A percentile compares a stretch with the other conserved stretches of the same genome.
These are phyloP conservation scores for Brachypterus glaber DNA, from an alignment of 2,888 invertebrate genomes.

Conservation along the genomic window DNA sequence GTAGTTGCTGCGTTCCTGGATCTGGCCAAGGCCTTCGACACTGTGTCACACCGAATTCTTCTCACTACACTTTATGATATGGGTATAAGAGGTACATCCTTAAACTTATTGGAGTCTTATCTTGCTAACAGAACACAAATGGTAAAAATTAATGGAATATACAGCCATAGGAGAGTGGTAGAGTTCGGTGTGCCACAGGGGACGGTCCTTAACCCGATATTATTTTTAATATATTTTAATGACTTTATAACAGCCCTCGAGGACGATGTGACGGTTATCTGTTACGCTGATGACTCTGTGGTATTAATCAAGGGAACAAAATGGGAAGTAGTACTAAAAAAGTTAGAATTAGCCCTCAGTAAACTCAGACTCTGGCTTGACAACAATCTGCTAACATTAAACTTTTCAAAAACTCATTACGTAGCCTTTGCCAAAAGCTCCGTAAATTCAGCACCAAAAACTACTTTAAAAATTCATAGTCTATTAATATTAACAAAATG, in stretches of 20 bases:
- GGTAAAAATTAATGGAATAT: neutral
- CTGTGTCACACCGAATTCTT: neutral
- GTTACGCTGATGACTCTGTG: neutral
- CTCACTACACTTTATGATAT: neutral
- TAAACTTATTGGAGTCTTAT: neutral
- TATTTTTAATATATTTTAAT: too few species aligned
- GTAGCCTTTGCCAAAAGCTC: neutral
- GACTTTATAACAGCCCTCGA: neutral
- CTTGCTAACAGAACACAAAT: too few species aligned
- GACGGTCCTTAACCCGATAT: too few species aligned
- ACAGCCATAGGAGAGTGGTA: neutral
- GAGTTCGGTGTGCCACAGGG: neutral
- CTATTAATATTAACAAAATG: too few species aligned
- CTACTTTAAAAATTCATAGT: constrained; percentile 3
- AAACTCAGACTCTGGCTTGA: neutral
- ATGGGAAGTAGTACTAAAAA: neutral
- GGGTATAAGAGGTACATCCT: neutral
- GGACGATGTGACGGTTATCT: neutral
- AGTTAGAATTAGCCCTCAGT: neutral
- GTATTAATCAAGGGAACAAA: too few species aligned
- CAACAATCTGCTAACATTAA: neutral
- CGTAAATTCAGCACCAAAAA: neutral
- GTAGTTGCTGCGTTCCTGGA: neutral
- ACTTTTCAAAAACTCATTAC: neutral
- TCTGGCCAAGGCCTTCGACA: neutral